Evolutionary conservation across 2,797 vertebrate genomes (phyloP), one percentile per base, ranked within the genome.

Genomic region (Forpus xanthops): DNA sequence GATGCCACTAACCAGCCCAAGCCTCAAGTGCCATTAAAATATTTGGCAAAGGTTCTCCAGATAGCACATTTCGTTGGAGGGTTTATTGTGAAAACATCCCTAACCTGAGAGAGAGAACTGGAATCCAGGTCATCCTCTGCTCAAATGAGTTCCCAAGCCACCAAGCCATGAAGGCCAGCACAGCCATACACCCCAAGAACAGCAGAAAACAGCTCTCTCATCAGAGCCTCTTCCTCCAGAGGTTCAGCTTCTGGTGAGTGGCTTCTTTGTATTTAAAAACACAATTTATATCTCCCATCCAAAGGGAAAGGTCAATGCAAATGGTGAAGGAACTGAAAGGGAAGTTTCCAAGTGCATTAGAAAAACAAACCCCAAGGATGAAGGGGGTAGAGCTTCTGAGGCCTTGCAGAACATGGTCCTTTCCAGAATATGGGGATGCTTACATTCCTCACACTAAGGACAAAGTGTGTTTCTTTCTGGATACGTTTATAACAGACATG

Each of bases 21-120:
- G 44, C 39, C 50, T 88, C 85, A 81, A 87, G 89, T 62, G 25
- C 68, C 42, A 15, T 70, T 75, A 45, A 90, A 58, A 21, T 90
- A 87, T 67, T 76, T 86, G 73, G 39, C 74, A 76, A 73, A 81
- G 20, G 39, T 71, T 91, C 72, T 95, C 65, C 77, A 87, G 64
- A 73, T 9, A 27, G 4, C 1, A 0, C 49, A 16, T 64, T 80
- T 77, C 18, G 72, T 75, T 73, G 28, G 49, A 75, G 62, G 25
- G 23, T 19, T 76, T 80, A 15, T 55, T 81, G 47, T 66, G 62
- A 78, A 78, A 82, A 41, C 11, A 87, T 17, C 68, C 52, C 61
- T 41, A 41, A 53, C 28, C 24, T 17, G 23, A 77, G 44, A 90
- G 65, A 52, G 23, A 82, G 42, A 81, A 75, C 0, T 2, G 25